Percentiles rank a stretch among this genome's conserved stretches.
These are phyloP conservation scores for Pristionchus mayeri DNA, from an alignment of 2,888 invertebrate genomes.

Conservation along the genomic window DNA sequence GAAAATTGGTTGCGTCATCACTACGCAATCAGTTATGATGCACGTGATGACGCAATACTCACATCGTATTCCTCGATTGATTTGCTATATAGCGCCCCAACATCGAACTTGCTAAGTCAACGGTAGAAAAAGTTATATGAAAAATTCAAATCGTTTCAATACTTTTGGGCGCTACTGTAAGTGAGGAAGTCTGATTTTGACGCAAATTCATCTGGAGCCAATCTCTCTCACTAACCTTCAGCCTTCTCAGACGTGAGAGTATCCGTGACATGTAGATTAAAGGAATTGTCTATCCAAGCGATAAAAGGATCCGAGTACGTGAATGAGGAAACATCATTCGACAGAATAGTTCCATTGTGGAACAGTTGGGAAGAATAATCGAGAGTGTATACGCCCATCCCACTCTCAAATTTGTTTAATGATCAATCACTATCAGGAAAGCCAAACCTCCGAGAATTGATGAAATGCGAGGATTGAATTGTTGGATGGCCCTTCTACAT, in stretches of 20 bases:
- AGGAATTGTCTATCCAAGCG: constrained; percentile 27
- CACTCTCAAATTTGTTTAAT: background rate
- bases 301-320: background rate
- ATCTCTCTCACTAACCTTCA: background rate
- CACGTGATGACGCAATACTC: too few relatives aligned
- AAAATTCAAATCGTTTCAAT: too few relatives aligned
- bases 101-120: too few relatives aligned
- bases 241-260: background rate
- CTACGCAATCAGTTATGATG: too few relatives aligned
- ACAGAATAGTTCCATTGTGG: background rate
- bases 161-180: too few relatives aligned
- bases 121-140: too few relatives aligned
- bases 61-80: too few relatives aligned
- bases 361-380: background rate
- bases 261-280: constrained; percentile 36
- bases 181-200: too few relatives aligned
- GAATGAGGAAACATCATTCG: constrained; percentile 35
- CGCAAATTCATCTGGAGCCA: too few relatives aligned
- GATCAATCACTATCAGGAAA: background rate
- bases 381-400: constrained; percentile 8
- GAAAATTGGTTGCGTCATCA: too few relatives aligned
- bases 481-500: background rate
- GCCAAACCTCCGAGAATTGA: background rate
- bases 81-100: too few relatives aligned
- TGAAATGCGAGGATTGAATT: background rate